These are phyloP conservation scores for Psettodes erumei DNA, from an alignment of 2,113 vertebrate species.

Conservation along the genomic window DNA sequence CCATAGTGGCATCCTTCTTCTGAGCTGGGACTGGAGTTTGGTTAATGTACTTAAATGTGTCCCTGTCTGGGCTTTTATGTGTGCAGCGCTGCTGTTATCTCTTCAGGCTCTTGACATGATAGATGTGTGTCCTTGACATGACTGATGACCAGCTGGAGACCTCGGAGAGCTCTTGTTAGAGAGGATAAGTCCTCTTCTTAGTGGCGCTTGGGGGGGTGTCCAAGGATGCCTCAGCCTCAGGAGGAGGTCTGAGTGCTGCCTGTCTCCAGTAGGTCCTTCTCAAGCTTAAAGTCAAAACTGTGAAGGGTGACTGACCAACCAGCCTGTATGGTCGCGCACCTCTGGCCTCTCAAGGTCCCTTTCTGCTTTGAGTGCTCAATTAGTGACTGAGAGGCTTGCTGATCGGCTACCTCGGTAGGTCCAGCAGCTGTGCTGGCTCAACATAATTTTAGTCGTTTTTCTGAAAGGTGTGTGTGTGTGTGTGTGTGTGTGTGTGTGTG, in stretches of 20 bases:
- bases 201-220: slow-evolving; percentile 24
- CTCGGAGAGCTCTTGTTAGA: slow-evolving; percentile 59
- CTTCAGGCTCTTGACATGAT: slow-evolving; percentile 45
- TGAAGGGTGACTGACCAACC: slow-evolving; percentile 31
- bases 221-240: slow-evolving; percentile 35
- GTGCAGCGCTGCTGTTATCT: slow-evolving; percentile 27
- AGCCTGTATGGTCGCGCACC: slow-evolving; percentile 27
- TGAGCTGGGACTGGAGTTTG: slow-evolving; percentile 11
- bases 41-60: slow-evolving; percentile 55
- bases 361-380: slow-evolving; percentile 66
- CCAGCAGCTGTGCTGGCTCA: slow-evolving; percentile 35
- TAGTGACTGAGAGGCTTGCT: slow-evolving; percentile 45
- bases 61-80: slow-evolving; percentile 29
- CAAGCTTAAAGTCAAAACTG: slow-evolving; percentile 28
- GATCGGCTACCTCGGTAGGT: slow-evolving; percentile 38
- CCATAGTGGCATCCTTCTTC: slow-evolving; percentile 34
- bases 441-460: slow-evolving; percentile 18
- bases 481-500: too few relatives aligned
- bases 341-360: slow-evolving; percentile 41
- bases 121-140: slow-evolving; percentile 65
- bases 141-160: slow-evolving; percentile 57
- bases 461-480: background rate
- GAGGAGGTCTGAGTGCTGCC: slow-evolving; percentile 52
- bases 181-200: slow-evolving; percentile 55
- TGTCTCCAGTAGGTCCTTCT: slow-evolving; percentile 48